Evolutionary conservation across 2,797 vertebrate genomes (phyloP), one percentile per base, ranked within the genome.

Genomic region (Sphenodon punctatus): DNA sequence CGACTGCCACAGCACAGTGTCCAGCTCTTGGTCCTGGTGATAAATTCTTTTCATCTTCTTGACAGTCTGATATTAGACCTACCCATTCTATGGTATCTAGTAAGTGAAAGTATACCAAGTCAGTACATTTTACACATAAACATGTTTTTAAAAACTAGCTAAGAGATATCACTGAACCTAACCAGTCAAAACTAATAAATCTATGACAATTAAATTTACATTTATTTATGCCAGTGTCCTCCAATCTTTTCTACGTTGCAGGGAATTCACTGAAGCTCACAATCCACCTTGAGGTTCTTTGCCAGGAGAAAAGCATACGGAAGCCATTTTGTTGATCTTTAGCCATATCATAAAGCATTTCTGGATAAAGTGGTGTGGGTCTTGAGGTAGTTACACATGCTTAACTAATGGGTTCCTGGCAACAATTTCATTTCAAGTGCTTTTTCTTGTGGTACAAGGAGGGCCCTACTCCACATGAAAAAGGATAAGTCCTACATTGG

Each of bases 1-100:
- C 98, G 14, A 99, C 95, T 0, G 95, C 88, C 38, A 97, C 93
- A 23, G 97, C 94, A 30, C 98, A 98, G 94, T 99, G 99, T 36
- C 99, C 99, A 1, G 98, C 97, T 88, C 99, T 95, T 22, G 98
- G 96, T 92, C 96, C 95, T 55, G 98, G 98, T 67, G 96, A 92
- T 42, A 84, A 91, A 69, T 95, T 95, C 63, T 95, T 95, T 36
- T 94, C 96, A 65, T 98, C 97, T 25, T 97, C 97, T 19, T 94
- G 90, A 77, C 97, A 95, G 59, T 97, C 97, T 61, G 93, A 94
- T 61, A 96, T 95, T 67, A 98, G 90, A 77, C 92, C 93, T 80
- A 95, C 94, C 98, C 98, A 99, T 51, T 93, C 96, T 95, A 97
- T 94, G 22, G 97, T 97, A 95, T 99, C 98, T 99, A 90, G 84